Evolutionary conservation across 2,113 vertebrate species (phyloP).

Genomic region (Uria aalge): DNA sequence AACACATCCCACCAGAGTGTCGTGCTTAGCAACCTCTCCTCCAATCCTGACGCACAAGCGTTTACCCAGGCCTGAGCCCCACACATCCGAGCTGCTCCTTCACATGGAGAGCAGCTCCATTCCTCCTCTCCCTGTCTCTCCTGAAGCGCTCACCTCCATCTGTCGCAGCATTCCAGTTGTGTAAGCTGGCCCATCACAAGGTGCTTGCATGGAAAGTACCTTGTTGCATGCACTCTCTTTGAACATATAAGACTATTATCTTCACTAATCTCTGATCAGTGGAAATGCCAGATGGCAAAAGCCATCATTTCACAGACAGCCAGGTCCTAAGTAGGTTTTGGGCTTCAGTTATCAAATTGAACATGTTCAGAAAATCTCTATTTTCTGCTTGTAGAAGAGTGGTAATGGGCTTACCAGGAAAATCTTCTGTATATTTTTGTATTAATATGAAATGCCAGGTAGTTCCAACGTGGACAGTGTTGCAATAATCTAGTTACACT

Average conservation of each 20-base stretch:
- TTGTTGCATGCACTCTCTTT: background rate
- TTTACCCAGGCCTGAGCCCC: background rate
- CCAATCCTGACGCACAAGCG: background rate
- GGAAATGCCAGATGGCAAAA: background rate
- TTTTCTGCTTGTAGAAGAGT: background rate
- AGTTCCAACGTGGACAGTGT: background rate
- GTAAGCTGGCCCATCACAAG: background rate
- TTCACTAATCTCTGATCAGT: background rate
- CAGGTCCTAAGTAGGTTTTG: background rate
- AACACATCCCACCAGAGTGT: background rate
- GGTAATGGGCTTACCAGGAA: background rate
- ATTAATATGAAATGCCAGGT: background rate
- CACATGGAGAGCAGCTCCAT: background rate
- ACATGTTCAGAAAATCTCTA: background rate
- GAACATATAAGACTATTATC: background rate
- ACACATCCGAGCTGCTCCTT: background rate
- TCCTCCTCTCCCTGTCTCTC: background rate
- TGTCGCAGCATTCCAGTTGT: accelerated
- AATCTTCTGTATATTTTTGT: background rate
- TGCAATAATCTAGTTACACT: background rate
- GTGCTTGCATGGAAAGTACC: background rate
- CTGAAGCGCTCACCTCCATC: background rate
- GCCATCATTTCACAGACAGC: background rate
- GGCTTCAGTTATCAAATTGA: background rate
- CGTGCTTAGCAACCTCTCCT: background rate